Evolutionary conservation across 2,113 vertebrate genomes (phyloP).

Genomic region (Xenotilapia longispinis): DNA sequence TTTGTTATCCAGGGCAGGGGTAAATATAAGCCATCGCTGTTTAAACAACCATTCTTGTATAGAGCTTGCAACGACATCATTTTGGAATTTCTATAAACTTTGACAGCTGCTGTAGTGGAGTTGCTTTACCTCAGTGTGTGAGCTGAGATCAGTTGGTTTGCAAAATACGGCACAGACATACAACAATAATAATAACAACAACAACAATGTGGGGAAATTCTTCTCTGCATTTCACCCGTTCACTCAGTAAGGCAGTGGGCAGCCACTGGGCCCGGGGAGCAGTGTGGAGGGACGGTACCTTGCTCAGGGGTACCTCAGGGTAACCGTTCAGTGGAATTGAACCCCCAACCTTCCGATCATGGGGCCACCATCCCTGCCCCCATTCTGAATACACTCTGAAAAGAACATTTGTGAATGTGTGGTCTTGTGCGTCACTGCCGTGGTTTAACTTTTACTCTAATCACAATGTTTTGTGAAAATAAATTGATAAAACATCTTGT

Average conservation of each 20-base stretch:
- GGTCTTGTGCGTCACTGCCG: neutral
- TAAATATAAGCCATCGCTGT: neutral
- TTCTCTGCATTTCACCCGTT: neutral
- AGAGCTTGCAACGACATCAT: neutral
- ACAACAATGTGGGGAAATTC: neutral
- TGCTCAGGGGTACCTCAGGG: neutral
- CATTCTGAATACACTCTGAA: neutral
- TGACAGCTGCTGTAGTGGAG: neutral
- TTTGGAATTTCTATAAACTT: neutral
- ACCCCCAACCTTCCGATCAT: accelerated
- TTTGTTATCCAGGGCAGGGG: neutral
- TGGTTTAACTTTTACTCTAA: slow-evolving; percentile 2
- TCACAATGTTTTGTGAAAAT: slow-evolving; percentile 9
- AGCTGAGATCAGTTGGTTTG: neutral
- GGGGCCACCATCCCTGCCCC: neutral
- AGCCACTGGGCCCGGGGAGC: neutral
- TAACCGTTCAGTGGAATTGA: neutral
- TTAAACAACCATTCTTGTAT: neutral
- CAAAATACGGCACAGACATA: neutral
- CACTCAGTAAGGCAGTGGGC: too few relatives aligned
- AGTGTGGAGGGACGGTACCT: accelerated
- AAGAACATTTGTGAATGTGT: neutral
- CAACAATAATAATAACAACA: neutral
- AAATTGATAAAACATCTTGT: neutral
- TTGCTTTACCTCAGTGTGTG: neutral